phyloP scores from a whole-genome alignment of 2,113 vertebrate genomes.

The Callipepla squamata region DNA sequence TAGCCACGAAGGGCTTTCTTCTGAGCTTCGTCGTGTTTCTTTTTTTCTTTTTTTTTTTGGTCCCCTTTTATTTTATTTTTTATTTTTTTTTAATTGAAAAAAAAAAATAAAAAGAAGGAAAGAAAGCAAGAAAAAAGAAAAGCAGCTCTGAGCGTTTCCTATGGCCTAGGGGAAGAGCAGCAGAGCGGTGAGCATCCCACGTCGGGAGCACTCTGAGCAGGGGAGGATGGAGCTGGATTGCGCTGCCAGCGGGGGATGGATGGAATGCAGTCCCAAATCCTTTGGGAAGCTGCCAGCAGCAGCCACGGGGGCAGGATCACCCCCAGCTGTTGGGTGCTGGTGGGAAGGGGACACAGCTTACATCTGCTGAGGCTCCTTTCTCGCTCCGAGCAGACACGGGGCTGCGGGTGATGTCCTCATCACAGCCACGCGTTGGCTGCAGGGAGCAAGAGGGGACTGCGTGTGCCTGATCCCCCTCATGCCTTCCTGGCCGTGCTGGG shows the following conservation, averaged over 20 bases:
- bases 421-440: fast-evolving
- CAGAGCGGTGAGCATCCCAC: not conserved
- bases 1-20: constrained; percentile 65
- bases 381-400: not conserved
- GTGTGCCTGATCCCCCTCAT: fast-evolving
- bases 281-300: not conserved
- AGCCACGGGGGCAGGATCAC: not conserved
- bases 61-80: no score
- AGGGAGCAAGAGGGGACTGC: not conserved
- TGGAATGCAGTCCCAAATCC: not conserved
- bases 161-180: constrained; percentile 26
- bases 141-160: constrained; percentile 4
- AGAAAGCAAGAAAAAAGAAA: constrained; percentile 32
- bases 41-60: fast-evolving
- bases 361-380: not conserved
- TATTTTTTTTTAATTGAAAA: not conserved
- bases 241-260: not conserved
- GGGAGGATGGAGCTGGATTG: not conserved
- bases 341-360: not conserved
- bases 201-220: not conserved
- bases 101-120: not conserved
- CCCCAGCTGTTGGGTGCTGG: not conserved
- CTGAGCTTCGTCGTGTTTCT: not conserved
- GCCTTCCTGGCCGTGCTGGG: fast-evolving
- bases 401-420: not conserved